Evolutionary conservation across 2,888 invertebrate species (phyloP).

Genomic region (Acronicta aceris): DNA sequence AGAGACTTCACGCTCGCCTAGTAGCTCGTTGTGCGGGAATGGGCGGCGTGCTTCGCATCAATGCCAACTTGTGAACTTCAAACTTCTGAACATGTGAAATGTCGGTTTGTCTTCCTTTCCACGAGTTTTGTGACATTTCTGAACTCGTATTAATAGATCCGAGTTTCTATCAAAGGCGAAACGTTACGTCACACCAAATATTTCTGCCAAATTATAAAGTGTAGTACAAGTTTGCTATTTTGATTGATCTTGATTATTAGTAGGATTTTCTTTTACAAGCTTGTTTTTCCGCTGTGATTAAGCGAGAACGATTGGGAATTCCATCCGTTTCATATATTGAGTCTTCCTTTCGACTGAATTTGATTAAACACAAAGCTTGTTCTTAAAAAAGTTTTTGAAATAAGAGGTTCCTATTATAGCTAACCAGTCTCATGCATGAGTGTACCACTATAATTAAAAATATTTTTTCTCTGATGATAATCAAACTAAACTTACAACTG

Average conservation of each 20-base stretch:
- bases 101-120: constrained; percentile 59
- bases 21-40: constrained; percentile 39
- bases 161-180: constrained; percentile 52
- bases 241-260: constrained; percentile 49
- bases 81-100: constrained; percentile 59
- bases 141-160: constrained; percentile 52
- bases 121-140: constrained; percentile 54
- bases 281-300: constrained; percentile 44
- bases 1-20: constrained; percentile 11
- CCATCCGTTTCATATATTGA: constrained; percentile 7
- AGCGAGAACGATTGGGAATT: constrained; percentile 25
- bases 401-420: too few relatives aligned
- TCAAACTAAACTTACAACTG: constrained; percentile 1
- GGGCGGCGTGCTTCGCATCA: constrained; percentile 52
- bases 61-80: constrained; percentile 61
- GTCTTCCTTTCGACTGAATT: too few relatives aligned
- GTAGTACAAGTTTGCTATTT: constrained; percentile 45
- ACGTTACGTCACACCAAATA: constrained; percentile 45
- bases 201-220: constrained; percentile 45
- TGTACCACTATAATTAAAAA: not conserved
- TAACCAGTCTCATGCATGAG: too few relatives aligned
- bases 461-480: not conserved
- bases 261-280: constrained; percentile 40
- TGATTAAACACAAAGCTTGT: not conserved
- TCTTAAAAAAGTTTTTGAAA: too few relatives aligned